phyloP scores from a whole-genome alignment of 2,888 invertebrate species.

The Neoascia interrupta region DNA sequence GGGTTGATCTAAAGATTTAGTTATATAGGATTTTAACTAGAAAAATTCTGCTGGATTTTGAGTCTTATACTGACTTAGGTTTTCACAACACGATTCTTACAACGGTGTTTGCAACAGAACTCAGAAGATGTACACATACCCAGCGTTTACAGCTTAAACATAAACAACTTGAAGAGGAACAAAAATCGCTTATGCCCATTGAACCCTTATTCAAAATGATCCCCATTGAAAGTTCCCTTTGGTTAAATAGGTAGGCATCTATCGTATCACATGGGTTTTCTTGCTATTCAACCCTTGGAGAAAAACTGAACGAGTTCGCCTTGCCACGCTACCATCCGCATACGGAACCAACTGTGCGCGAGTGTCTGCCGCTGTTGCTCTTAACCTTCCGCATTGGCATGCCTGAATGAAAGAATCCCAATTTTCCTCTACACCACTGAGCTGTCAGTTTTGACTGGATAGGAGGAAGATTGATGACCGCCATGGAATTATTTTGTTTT shows the following conservation, averaged over 20 bases:
- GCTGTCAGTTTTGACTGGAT: slow-evolving; percentile 79
- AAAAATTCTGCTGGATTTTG: too few species aligned
- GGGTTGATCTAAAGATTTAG: too few species aligned
- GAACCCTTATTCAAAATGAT: too few species aligned
- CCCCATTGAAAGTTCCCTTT: slow-evolving; percentile 22
- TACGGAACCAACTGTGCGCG: slow-evolving; percentile 49
- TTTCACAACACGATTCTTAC: too few species aligned
- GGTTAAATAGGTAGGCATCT: background rate
- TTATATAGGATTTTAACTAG: too few species aligned
- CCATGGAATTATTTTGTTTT: slow-evolving; percentile 79
- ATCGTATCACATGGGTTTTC: background rate
- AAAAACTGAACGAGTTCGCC: slow-evolving; percentile 41
- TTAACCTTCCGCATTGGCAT: slow-evolving; percentile 59
- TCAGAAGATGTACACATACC: too few species aligned
- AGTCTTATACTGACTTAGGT: too few species aligned
- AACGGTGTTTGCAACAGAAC: too few species aligned
- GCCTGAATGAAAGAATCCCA: slow-evolving; percentile 66
- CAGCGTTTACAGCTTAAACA: too few species aligned
- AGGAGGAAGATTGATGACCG: slow-evolving; percentile 81
- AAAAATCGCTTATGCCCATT: too few species aligned
- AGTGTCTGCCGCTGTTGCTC: slow-evolving; percentile 27
- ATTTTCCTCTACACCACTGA: slow-evolving; percentile 74
- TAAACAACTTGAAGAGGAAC: too few species aligned
- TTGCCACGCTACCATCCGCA: slow-evolving; percentile 49
- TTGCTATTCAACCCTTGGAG: slow-evolving; percentile 1